Base-by-base conservation (phyloP, 1,140 invertebrate species). In the Micrasema minimum region DNA sequence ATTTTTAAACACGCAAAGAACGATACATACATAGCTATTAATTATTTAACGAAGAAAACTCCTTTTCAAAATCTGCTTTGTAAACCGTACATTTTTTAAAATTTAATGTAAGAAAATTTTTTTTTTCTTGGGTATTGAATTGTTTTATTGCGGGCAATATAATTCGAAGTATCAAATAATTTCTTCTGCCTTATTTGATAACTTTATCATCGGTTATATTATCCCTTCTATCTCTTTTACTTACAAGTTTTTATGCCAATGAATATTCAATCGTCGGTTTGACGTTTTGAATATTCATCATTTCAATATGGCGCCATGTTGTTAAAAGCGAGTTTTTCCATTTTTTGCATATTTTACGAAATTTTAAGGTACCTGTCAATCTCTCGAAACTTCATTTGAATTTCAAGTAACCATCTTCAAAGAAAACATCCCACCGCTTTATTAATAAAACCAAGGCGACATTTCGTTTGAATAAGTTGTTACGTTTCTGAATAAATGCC, bases 221-320 rank as follows among this genome's bases (percentile, higher is more conserved):
- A 62, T 62, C 57, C 38, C 22, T 41, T 45, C 18, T 57, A 22
- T 46, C 59, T 45, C 31, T 64, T 72, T 72, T 69, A 65, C 48
- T 65, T 70, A 23, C 22, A 53, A 31, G 51, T 74, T 71, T 71
- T 70, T 70, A 67, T 64, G 37, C 65, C 46, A 51, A 71, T 74
- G 72, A 74, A 74, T 74, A 74, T 74, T 74, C 69, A 74, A 74
- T 71, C 57, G 68, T 57, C 66, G 59, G 53, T 48, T 71, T 70
- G 45, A 67, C 61, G 62, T 55, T n/a, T 59, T 74, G 72, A 74
- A 74, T 74, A 74, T 74, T 74, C 72, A 74, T 71, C 64, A 53
- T 65, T 66, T 38, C 64, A 51, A 53, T 53, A 23, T 61, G 48
- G 48, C 62, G 67, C 45, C 61, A 59, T 65, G 72, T 62, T 73